A percentile compares a stretch with the other conserved stretches of the same genome.
Conservation (phyloP, 2,113 vertebrate genomes). For the Seriola aureovittata region DNA sequence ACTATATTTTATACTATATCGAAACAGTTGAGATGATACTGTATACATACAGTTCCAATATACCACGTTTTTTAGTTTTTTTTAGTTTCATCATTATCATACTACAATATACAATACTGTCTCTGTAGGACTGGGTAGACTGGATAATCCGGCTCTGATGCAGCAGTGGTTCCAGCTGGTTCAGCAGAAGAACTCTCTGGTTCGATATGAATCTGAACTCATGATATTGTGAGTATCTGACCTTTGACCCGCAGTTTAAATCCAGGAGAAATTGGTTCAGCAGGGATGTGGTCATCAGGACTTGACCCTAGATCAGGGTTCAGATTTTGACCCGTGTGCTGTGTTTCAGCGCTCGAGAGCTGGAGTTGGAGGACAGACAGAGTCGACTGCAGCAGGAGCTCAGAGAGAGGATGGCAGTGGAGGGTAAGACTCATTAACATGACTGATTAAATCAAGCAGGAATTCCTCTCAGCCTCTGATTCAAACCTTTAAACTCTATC, state of each 20-base stretch:
- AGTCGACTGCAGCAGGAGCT: conserved; percentile 96
- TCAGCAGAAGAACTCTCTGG: conserved; percentile 94
- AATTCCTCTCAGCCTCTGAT: neutral
- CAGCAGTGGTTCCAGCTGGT: conserved; percentile 97
- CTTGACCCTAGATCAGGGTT: neutral
- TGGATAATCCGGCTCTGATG: conserved; percentile 94
- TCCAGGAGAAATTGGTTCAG: neutral
- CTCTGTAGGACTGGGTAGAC: conserved; percentile 90
- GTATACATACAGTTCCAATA: too few species aligned
- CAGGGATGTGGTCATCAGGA: neutral
- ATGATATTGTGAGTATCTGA: conserved; percentile 94
- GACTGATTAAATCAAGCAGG: too few species aligned
- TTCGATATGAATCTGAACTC: conserved; percentile 95
- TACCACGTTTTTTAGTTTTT: too few species aligned
- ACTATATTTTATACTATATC: too few species aligned
- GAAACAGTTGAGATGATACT: too few species aligned
- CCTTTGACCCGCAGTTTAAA: neutral
- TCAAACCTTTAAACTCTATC: neutral
- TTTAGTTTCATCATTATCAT: too few species aligned
- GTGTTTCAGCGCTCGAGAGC: conserved; percentile 90
- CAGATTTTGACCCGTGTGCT: neutral
- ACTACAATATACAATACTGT: neutral
- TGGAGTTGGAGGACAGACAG: conserved; percentile 97
- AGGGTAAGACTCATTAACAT: conserved; percentile 83
- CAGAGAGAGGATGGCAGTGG: conserved; percentile 94